These are phyloP conservation scores for Oreochromis spilurus DNA, from an alignment of 2,113 vertebrate genomes.

Conservation along the genomic window DNA sequence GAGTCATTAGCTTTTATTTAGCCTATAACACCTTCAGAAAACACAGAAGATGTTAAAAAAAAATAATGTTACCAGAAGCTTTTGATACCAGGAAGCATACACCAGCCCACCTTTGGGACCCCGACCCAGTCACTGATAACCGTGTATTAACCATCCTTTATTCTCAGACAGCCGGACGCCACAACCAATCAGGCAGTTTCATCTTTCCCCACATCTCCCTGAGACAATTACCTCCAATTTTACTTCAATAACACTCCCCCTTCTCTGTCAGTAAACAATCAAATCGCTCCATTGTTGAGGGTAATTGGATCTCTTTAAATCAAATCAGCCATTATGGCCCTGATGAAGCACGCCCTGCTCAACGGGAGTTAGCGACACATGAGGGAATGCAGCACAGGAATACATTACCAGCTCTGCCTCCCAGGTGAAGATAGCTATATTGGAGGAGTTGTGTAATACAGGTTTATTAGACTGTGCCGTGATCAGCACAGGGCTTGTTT, in stretches of 20 bases:
- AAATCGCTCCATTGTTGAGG: conserved; percentile 64
- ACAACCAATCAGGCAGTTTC: conserved; percentile 44
- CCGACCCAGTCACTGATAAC: conserved; percentile 15
- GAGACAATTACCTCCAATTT: conserved; percentile 71
- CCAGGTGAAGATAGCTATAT: conserved; percentile 51
- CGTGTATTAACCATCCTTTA: conserved; percentile 26
- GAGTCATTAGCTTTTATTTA: background rate
- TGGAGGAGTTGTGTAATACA: conserved; percentile 51
- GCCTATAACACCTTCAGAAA: background rate
- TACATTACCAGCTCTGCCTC: conserved; percentile 51
- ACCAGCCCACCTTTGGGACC: conserved; percentile 3
- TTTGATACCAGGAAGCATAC: background rate
- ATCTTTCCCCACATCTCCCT: conserved; percentile 54
- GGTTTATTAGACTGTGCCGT: conserved; percentile 61
- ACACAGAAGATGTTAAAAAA: background rate
- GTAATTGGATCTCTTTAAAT: conserved; percentile 73
- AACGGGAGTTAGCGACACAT: conserved; percentile 27
- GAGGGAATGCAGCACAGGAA: conserved; percentile 55
- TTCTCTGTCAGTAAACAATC: conserved; percentile 70
- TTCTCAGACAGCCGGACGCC: conserved; percentile 27
- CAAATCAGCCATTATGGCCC: conserved; percentile 67
- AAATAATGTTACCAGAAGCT: background rate
- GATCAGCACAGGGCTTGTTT: conserved; percentile 44
- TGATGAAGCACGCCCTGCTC: conserved; percentile 55
- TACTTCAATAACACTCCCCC: conserved; percentile 57